phyloP scores from a whole-genome alignment of 2,888 invertebrate species.

The Noctua comes region DNA sequence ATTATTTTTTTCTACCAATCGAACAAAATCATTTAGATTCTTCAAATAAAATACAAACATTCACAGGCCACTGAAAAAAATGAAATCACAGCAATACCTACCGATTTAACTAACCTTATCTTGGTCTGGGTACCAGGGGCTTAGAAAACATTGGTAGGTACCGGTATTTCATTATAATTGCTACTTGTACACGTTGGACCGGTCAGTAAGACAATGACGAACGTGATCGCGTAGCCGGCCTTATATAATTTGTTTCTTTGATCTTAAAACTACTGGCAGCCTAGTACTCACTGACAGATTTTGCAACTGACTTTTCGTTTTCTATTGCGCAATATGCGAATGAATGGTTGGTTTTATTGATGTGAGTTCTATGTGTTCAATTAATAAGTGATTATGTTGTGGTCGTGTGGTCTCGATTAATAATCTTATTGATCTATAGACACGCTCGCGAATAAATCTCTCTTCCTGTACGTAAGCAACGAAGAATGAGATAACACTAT shows the following conservation, averaged over 20 bases:
- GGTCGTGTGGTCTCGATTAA: constrained; percentile 33
- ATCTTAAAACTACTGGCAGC: constrained; percentile 64
- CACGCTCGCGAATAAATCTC: constrained; percentile 16
- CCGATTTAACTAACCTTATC: constrained; percentile 31
- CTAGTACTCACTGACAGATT: constrained; percentile 66
- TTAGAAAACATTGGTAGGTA: constrained; percentile 59
- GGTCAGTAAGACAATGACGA: constrained; percentile 76
- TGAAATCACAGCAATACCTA: not conserved
- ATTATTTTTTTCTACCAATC: not conserved
- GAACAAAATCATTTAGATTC: not conserved
- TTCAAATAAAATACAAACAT: not conserved
- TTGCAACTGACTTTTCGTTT: constrained; percentile 66
- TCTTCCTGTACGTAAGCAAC: not conserved
- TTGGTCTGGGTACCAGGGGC: constrained; percentile 28
- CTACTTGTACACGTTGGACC: constrained; percentile 69
- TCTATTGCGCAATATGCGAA: constrained; percentile 60
- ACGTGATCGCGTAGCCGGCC: constrained; percentile 65
- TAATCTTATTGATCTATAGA: constrained; percentile 46
- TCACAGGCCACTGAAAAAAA: not conserved
- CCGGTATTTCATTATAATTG: constrained; percentile 65
- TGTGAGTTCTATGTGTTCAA: constrained; percentile 47
- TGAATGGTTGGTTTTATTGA: constrained; percentile 53
- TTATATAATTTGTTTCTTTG: constrained; percentile 77
- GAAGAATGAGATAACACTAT: constrained; percentile 8
- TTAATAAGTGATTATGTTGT: constrained; percentile 44